These are phyloP conservation scores for Euura saliciscinereae DNA, from an alignment of 1,140 invertebrate species.

Conservation along the genomic window DNA sequence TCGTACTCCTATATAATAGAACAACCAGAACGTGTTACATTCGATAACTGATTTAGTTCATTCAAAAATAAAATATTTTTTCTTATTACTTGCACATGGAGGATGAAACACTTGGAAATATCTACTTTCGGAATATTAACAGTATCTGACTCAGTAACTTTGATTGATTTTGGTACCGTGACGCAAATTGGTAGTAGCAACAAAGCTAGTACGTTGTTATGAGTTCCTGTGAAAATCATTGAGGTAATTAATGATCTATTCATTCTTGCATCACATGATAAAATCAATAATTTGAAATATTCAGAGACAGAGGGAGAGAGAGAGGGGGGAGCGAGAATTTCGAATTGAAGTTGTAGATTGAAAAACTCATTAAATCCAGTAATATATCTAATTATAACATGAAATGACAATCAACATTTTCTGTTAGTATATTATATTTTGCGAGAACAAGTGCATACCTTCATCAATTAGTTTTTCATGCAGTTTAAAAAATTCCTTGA, in stretches of 20 bases:
- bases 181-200: conserved; percentile 20
- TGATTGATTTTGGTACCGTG: conserved; percentile 15
- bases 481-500: background rate
- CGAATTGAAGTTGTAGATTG: background rate
- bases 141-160: background rate
- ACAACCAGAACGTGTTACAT: background rate
- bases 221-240: conserved; percentile 7
- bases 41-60: background rate
- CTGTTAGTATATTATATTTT: background rate
- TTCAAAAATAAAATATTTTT: background rate
- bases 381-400: background rate
- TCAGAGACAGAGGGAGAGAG: background rate
- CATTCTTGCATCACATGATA: too few species aligned
- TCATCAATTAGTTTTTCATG: conserved; percentile 5
- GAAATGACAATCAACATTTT: background rate
- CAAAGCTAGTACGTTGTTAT: conserved; percentile 17
- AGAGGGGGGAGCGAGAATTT: too few species aligned
- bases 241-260: background rate
- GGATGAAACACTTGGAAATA: background rate
- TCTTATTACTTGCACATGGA: background rate
- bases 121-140: background rate
- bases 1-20: background rate
- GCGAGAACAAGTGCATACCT: background rate
- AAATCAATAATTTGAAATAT: background rate
- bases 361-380: background rate